Evolutionary conservation across 1,140 invertebrate genomes (phyloP).

Genomic region (Heliconius eleuchia): DNA sequence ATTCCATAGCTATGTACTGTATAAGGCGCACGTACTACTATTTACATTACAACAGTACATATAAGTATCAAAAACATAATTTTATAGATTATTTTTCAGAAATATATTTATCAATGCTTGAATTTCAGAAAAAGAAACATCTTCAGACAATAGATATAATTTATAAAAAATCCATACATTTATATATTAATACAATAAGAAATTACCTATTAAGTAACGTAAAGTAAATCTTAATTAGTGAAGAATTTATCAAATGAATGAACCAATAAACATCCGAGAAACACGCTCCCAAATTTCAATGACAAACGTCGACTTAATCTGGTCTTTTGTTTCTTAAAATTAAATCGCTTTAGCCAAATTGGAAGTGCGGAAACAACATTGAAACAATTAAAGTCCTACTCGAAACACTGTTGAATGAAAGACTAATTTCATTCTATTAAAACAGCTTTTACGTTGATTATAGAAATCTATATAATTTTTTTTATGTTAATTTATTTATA

Average conservation of each 20-base stretch:
- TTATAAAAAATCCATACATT: not conserved
- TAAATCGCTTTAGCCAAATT: conserved; percentile 67
- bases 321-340: conserved; percentile 65
- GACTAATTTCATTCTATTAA: conserved; percentile 33
- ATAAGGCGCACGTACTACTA: not conserved
- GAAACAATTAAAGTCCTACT: conserved; percentile 40
- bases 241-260: conserved; percentile 30
- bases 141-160: too few species aligned
- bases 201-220: not conserved
- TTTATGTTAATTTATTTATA: not conserved
- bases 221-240: conserved; percentile 14
- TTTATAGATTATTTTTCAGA: too few species aligned
- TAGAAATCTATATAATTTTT: not conserved
- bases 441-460: conserved; percentile 28
- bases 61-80: too few species aligned
- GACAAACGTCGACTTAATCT: conserved; percentile 54
- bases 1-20: too few species aligned
- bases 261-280: conserved; percentile 25
- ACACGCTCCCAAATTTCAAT: conserved; percentile 43
- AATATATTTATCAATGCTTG: too few species aligned
- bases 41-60: too few species aligned
- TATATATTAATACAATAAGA: conserved; percentile 14
- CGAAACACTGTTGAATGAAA: conserved; percentile 38
- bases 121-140: too few species aligned
- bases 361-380: conserved; percentile 52